Base-by-base conservation (phyloP, 2,113 vertebrate species). In the Xiphophorus couchianus region DNA sequence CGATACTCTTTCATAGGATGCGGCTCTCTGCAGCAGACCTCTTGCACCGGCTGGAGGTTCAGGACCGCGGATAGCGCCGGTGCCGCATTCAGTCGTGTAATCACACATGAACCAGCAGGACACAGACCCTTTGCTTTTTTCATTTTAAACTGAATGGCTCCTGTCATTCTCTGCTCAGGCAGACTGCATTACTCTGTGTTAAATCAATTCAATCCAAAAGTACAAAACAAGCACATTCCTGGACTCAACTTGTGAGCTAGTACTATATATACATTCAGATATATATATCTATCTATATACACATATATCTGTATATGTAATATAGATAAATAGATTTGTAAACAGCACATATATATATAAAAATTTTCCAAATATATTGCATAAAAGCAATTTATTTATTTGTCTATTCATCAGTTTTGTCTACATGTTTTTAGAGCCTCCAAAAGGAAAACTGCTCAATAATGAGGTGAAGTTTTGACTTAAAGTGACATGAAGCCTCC, bases 41-140 rank as follows among this genome's bases (percentile, higher is more conserved):
- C 83, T 87, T 83, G 70, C 82, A 80, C 82, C 54, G 35, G 85
- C 39, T 84, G 77, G 78, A 85, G 74, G 85, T 89, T 90, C 93
- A 93, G 94, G 73, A 93, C 91, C 93, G 87, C 1, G 92, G 93
- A 93, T 42, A 93, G 93, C 90, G 80, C 75, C 84, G 37, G 68
- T 69, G 81, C 88, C 4, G 84, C 81, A 86, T 88, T 90, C 78
- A 83, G 72, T 39, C 54, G 9, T 69, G 75, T 86, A 80, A 80
- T 83, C 88, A 87, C 87, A 83, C 62, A 70, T 81, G 68, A 71
- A 88, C 71, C 54, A 17, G 64, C 66, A 71, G 61, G 61, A 78
- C 67, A 78, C 17, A 66, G 35, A 63, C 72, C 29, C 14, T 48
- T 82, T 33, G 51, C 37, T 44, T 70, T 73, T 66, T 73, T 71